Evolutionary conservation across 1,140 invertebrate species (phyloP).

Genomic region (Trachymyrmex cornetzi): DNA sequence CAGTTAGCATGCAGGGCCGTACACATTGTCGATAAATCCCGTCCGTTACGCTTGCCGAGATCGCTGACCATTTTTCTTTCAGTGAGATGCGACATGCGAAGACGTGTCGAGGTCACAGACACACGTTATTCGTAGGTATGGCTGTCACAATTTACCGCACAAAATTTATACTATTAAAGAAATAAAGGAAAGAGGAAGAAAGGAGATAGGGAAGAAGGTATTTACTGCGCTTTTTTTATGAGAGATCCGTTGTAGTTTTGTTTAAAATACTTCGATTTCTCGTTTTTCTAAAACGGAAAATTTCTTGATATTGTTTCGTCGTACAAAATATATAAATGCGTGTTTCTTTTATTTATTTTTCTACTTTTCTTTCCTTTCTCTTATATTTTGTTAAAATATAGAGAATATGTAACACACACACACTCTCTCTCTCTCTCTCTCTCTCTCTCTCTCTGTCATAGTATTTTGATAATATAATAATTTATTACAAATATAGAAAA

Average conservation of each 20-base stretch:
- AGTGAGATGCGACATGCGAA: not conserved
- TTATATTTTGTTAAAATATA: not conserved
- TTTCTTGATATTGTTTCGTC: not conserved
- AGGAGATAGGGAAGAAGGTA: not conserved
- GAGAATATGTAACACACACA: not conserved
- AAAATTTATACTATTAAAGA: constrained; percentile 9
- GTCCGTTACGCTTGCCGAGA: not conserved
- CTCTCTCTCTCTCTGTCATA: not conserved
- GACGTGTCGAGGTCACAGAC: constrained; percentile 22
- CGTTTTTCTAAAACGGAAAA: not conserved
- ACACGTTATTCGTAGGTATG: not conserved
- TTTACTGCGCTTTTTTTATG: not conserved
- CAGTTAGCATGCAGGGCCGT: constrained; percentile 81
- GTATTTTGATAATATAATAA: constrained; percentile 8
- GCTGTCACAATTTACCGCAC: not conserved
- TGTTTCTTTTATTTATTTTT: constrained; percentile 6
- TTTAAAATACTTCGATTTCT: constrained; percentile 2
- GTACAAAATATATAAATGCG: not conserved
- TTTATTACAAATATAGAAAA: not conserved
- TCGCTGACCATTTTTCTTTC: not conserved
- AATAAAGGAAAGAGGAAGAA: not conserved
- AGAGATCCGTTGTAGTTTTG: constrained; percentile 10
- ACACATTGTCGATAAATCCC: constrained; percentile 5
- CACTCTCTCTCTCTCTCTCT: too few relatives aligned
- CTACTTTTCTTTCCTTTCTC: not conserved